Percentiles rank a stretch among this genome's conserved stretches.
phyloP scores from a whole-genome alignment of 2,888 invertebrate species.

The Cephus spinipes region DNA sequence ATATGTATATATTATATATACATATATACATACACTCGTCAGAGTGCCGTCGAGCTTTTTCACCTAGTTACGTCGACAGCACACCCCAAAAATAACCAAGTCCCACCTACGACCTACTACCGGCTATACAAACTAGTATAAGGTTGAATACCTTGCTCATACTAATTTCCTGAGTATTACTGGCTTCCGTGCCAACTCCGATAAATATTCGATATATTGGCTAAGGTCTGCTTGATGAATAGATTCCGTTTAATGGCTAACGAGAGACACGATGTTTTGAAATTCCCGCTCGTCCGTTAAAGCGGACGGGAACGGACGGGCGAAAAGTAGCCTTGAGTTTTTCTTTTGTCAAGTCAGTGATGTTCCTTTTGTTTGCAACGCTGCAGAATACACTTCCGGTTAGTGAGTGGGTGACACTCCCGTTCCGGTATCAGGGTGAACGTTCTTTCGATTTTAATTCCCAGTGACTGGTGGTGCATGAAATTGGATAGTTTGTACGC shows the following conservation, averaged over 20 bases:
- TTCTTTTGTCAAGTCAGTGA: background rate
- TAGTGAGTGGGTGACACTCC: background rate
- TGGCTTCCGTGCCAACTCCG: background rate
- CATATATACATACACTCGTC: background rate
- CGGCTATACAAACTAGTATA: background rate
- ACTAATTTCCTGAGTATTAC: background rate
- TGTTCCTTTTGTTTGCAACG: background rate
- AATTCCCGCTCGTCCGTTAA: background rate
- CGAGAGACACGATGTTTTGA: background rate
- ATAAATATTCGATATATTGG: background rate
- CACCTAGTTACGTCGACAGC: conserved; percentile 42
- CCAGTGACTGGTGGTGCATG: background rate
- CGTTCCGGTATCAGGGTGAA: background rate
- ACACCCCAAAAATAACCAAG: conserved; percentile 42
- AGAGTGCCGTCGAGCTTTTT: conserved; percentile 27
- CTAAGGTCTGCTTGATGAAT: background rate
- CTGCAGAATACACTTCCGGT: background rate
- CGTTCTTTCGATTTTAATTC: background rate
- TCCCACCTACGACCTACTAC: conserved; percentile 15
- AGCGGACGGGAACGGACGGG: background rate
- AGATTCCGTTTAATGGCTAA: background rate
- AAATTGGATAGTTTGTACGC: background rate
- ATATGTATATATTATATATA: background rate
- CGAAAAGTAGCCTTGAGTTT: background rate
- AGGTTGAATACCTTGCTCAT: background rate